phyloP scores from a whole-genome alignment of 1,140 invertebrate genomes.

The Cotesia vestalis region DNA sequence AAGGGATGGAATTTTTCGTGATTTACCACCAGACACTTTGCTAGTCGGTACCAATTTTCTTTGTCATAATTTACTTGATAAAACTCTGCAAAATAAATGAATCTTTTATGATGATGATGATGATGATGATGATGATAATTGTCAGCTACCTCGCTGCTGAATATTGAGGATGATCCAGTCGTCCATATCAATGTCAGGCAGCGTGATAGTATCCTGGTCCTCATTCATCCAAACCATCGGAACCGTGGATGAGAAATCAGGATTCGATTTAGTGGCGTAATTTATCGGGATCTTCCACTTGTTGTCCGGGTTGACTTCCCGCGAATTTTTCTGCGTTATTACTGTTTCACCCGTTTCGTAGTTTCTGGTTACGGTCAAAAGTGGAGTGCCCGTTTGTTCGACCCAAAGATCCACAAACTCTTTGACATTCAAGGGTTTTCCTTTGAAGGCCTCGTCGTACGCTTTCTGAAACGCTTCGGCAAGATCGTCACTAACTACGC shows the following conservation, averaged over 20 bases:
- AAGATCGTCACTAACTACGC: conserved; percentile 84
- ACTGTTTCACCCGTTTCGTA: not conserved
- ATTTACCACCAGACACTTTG: not conserved
- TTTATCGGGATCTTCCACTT: conserved; percentile 68
- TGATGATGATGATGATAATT: no score
- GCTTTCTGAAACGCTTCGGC: conserved; percentile 75
- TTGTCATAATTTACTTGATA: conserved; percentile 19
- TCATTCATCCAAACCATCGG: conserved; percentile 59
- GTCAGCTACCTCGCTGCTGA: conserved; percentile 5
- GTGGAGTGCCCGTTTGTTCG: conserved; percentile 53
- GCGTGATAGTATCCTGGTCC: conserved; percentile 41
- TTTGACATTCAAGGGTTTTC: conserved; percentile 53
- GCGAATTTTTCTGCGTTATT: not conserved
- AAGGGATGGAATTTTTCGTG: conserved; percentile 1
- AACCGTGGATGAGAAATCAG: conserved; percentile 54
- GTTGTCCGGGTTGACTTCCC: not conserved
- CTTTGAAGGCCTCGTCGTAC: conserved; percentile 61
- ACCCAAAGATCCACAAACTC: conserved; percentile 72
- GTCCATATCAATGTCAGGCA: conserved; percentile 31
- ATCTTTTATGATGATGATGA: not conserved
- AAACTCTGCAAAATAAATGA: not conserved
- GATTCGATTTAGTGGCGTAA: conserved; percentile 54
- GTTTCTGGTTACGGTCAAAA: conserved; percentile 2
- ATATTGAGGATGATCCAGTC: conserved; percentile 59
- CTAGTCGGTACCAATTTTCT: conserved; percentile 6